Conservation (phyloP, 2,797 vertebrate species). For the Schizopygopsis pylzovi region DNA sequence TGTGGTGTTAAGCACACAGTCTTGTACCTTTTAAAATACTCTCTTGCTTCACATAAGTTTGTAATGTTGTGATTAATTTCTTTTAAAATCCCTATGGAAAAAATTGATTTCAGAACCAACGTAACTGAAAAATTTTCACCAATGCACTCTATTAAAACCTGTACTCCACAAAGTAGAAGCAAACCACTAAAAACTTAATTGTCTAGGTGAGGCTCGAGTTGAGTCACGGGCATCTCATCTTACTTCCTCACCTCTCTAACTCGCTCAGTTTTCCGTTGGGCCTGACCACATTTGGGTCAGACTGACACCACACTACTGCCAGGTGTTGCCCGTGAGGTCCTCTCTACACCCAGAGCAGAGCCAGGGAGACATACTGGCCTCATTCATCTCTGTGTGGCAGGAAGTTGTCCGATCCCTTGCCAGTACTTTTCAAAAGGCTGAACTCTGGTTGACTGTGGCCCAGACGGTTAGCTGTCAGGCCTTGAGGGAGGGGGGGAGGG, state of each 20-base stretch:
- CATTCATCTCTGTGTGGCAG: constrained; percentile 58
- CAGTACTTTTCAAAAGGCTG: constrained; percentile 64
- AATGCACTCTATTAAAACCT: not conserved
- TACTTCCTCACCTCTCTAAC: constrained; percentile 31
- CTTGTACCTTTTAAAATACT: not conserved
- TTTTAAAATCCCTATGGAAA: not conserved
- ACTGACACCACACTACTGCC: constrained; percentile 47
- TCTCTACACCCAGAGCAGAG: constrained; percentile 38
- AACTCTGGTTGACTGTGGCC: constrained; percentile 63
- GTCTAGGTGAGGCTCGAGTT: constrained; percentile 5
- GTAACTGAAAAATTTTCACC: not conserved
- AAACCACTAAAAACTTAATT: constrained; percentile 21
- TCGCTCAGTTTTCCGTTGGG: constrained; percentile 32
- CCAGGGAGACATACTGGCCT: constrained; percentile 54
- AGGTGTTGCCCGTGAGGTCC: constrained; percentile 56
- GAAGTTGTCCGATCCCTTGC: constrained; percentile 56
- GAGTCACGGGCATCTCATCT: constrained; percentile 22
- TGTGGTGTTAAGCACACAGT: not conserved
- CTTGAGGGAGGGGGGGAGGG: constrained; percentile 47
- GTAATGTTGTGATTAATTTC: not conserved
- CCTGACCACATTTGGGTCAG: constrained; percentile 57
- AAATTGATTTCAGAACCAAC: not conserved
- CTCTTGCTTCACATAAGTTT: not conserved
- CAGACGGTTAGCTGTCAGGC: constrained; percentile 54
- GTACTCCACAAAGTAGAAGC: not conserved